Evolutionary conservation across 2,888 invertebrate species (phyloP).

Genomic region (Aproaerema taeniolella): DNA sequence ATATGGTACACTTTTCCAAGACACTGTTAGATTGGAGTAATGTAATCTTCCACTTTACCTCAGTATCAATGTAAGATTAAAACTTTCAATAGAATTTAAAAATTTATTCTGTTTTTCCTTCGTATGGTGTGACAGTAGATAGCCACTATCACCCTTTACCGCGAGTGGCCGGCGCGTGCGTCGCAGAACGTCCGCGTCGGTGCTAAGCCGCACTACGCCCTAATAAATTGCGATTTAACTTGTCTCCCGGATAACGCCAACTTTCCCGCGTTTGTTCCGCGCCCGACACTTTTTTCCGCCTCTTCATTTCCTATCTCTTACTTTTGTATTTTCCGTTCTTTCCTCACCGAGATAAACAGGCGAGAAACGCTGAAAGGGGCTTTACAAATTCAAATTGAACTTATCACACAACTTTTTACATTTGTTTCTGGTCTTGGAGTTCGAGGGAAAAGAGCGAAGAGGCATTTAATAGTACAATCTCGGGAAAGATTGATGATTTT

Average conservation of each 20-base stretch:
- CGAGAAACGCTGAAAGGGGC: slow-evolving; percentile 77
- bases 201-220: slow-evolving; percentile 69
- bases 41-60: too few relatives aligned
- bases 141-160: too few relatives aligned
- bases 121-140: too few relatives aligned
- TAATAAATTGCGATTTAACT: slow-evolving; percentile 78
- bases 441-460: slow-evolving; percentile 73
- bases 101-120: too few relatives aligned
- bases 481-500: slow-evolving; percentile 77
- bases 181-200: slow-evolving; percentile 30
- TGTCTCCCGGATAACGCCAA: slow-evolving; percentile 76
- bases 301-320: slow-evolving; percentile 78
- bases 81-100: too few relatives aligned
- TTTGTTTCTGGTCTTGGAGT: slow-evolving; percentile 75
- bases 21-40: too few relatives aligned
- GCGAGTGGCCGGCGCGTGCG: slow-evolving; percentile 23
- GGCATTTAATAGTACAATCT: slow-evolving; percentile 78
- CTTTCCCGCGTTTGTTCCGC: slow-evolving; percentile 74
- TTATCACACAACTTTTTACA: slow-evolving; percentile 79
- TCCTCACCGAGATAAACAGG: slow-evolving; percentile 75
- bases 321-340: slow-evolving; percentile 76
- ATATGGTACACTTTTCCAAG: too few relatives aligned
- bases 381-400: slow-evolving; percentile 79
- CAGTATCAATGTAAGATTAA: too few relatives aligned
- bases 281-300: slow-evolving; percentile 77